Base-by-base conservation (phyloP, 2,888 invertebrate species). In the Brenthis daphne region DNA sequence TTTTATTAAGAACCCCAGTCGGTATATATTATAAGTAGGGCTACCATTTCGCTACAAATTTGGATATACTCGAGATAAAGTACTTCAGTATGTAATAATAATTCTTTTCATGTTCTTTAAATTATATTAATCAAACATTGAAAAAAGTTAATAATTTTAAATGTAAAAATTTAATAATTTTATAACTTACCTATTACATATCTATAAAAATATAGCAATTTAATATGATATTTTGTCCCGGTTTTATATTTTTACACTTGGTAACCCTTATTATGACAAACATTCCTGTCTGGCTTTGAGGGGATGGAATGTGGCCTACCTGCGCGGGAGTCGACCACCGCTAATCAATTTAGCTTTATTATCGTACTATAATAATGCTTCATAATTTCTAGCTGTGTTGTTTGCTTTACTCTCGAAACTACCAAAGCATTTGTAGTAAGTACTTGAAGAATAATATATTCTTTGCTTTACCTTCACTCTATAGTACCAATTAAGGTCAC, bases 281-380 rank as follows among this genome's bases (percentile, higher is more conserved):
- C 84, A 85, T 87, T 85, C 84, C 82, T 75, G 75, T 70, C 64
- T 74, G 74, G 68, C 75, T 55, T 72, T 73, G 78, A 78, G 76
- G 68, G 75, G 76, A 79, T 78, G 90, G 91, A 92, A 90, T 92
- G 92, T 86, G 86, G 89, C 83, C 89, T 90, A 92, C 92, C 91
- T 90, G 91, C 87, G 85, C 85, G 83, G 85, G 89, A 67, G 67
- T 63, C 67, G 61, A 85, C 87, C 88, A 85, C 88, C 86, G 87
- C 90, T 91, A 92, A 92, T 92, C 92, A 92, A 92, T 90, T 92
- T 92, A 91, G 85, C 89, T 88, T 90, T 90, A 91, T 91, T 91
- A 91, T 88, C 87, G 86, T 85, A 83, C 86, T 86, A 90, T 88
- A 89, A 90, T 88, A 89, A 89, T 87, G 87, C 87, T 90, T 90